Evolutionary conservation across 23 tunicate species (phyloP).

Genomic region (Clavelina lepadiformis): DNA sequence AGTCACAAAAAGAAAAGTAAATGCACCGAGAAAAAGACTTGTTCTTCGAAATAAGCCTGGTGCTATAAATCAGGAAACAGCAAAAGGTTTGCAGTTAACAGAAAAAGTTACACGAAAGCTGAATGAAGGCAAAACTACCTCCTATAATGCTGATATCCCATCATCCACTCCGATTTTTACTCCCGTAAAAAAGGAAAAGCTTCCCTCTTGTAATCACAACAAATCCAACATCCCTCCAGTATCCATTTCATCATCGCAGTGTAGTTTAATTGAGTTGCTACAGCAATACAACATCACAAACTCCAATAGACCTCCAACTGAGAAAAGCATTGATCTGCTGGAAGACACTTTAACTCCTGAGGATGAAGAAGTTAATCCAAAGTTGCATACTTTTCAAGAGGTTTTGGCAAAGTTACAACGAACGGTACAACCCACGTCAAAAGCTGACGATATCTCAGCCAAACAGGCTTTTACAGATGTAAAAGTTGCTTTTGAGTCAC

Average conservation of each 20-base stretch:
- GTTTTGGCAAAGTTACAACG: constrained; percentile 5
- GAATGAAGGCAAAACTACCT: constrained; percentile 29
- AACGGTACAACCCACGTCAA: not conserved
- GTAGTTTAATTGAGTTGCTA: constrained; percentile 49
- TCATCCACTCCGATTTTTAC: constrained; percentile 77
- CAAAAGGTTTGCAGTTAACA: not conserved
- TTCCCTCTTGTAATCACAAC: not conserved
- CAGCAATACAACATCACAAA: constrained; percentile 35
- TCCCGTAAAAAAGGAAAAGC: constrained; percentile 55
- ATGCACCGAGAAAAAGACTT: not conserved
- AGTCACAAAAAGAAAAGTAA: not conserved
- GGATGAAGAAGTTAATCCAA: not conserved
- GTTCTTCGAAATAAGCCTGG: not conserved
- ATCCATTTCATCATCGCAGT: constrained; percentile 47
- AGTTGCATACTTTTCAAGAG: constrained; percentile 19
- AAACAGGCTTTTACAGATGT: constrained; percentile 20
- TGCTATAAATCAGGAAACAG: not conserved
- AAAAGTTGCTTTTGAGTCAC: not conserved
- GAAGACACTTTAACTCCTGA: constrained; percentile 8
- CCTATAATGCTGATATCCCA: constrained; percentile 36
- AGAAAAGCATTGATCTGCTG: not conserved
- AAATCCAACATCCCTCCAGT: not conserved
- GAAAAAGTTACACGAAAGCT: not conserved
- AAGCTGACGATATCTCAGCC: not conserved
- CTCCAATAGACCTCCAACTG: not conserved